Percentiles rank a stretch among this genome's conserved stretches.
These are phyloP conservation scores for Drosophila antonietae DNA, from an alignment of 2,888 invertebrate genomes.

Conservation along the genomic window DNA sequence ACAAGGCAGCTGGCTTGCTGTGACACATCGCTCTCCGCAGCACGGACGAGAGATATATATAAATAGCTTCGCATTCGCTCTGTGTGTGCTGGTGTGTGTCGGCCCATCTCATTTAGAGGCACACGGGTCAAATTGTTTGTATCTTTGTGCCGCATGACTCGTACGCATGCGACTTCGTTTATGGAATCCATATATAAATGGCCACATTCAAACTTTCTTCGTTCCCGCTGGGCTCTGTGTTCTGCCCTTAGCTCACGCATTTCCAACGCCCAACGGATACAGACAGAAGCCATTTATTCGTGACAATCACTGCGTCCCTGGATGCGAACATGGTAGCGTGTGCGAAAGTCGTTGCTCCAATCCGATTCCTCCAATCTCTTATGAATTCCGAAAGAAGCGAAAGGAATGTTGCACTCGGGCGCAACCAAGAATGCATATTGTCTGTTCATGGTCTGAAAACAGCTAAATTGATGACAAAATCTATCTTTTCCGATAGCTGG, in stretches of 20 bases:
- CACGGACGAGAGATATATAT: constrained; percentile 58
- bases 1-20: constrained; percentile 35
- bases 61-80: constrained; percentile 46
- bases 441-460: background rate
- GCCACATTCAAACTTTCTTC: constrained; percentile 57
- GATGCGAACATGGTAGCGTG: constrained; percentile 15
- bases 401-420: background rate
- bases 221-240: constrained; percentile 14
- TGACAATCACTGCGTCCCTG: constrained; percentile 11
- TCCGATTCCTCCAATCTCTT: constrained; percentile 9
- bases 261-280: background rate
- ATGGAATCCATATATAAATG: constrained; percentile 60
- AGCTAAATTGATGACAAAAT: constrained; percentile 3
- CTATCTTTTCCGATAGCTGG: background rate
- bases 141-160: constrained; percentile 26
- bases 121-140: constrained; percentile 43
- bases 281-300: constrained; percentile 4
- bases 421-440: background rate
- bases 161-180: constrained; percentile 57
- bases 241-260: constrained; percentile 18
- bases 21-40: constrained; percentile 64
- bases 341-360: constrained; percentile 41
- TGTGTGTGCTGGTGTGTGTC: constrained; percentile 4
- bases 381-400: constrained; percentile 10
- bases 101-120: constrained; percentile 36